Base-by-base conservation (phyloP, 2,113 vertebrate genomes). In the Pelmatolapia mariae region DNA sequence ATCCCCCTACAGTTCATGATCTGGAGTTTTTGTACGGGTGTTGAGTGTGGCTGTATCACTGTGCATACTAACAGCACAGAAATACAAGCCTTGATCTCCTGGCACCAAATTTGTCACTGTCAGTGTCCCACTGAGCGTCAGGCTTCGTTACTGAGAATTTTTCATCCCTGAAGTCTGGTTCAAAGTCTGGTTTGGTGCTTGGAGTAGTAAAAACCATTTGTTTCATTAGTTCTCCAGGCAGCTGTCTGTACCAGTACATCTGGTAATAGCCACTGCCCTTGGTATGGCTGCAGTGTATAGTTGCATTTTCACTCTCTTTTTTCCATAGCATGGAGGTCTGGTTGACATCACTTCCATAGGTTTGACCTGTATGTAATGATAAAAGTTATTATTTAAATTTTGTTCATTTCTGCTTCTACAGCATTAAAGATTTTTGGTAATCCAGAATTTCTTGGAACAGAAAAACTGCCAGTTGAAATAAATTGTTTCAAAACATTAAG, bases 231-330 rank as follows among this genome's bases (percentile, higher is more conserved):
- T 94, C 76, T 80, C 90, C 93, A 5, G 89, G 90, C 11, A 57
- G 86, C 82, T 94, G 95, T 53, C 54, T 78, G 87, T 89, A 96
- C 95, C 95, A 94, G 92, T 95, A 95, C 95, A 95, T 96, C 26
- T 93, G 73, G 26, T 0, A 18, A 4, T 61, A n/a, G n/a, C n/a
- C n/a, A n/a, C n/a, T n/a, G n/a, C n/a, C n/a, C 3, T 0, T 89
- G 1, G 18, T 89, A 36, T 94, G 94, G 5, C 2, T 86, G 56
- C 93, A 95, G 36, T 79, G 1, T 7, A 94, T 31, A 8, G 82
- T 87, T 9, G 83, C 89, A 56, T 7, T 10, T 1, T 81, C 7
- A 1, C 71, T 80, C 11, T 52, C 3, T 1, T 15, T 2, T 24
- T 7, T 59, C 85, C 83, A 92, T 6, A 86, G 4, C n/a, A 33